phyloP scores from a whole-genome alignment of 2,797 vertebrate species.

The Pangasius mekongensis region DNA sequence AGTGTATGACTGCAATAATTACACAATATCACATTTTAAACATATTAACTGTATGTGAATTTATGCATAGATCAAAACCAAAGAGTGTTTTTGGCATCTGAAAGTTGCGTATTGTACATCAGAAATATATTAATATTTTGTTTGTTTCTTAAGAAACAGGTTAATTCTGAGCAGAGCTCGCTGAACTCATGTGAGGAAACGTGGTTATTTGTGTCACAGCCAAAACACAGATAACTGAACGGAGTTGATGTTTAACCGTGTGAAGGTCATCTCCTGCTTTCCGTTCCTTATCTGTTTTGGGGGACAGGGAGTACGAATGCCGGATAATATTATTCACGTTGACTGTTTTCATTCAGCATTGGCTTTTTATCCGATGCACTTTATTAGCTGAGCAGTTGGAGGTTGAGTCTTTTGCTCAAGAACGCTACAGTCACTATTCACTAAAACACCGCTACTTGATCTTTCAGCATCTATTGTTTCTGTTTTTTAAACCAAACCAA shows the following conservation, averaged over 20 bases:
- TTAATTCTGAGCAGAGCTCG: neutral
- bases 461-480: neutral
- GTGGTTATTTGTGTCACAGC: neutral
- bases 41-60: no score
- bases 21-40: no score
- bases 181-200: neutral
- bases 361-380: neutral
- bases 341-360: neutral
- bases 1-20: no score
- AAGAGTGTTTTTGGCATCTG: neutral
- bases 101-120: neutral
- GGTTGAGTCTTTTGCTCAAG: neutral
- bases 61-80: no score
- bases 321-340: neutral
- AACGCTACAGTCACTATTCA: neutral
- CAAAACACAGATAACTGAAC: conserved; percentile 6
- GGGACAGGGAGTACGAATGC: no score
- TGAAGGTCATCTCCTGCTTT: conserved; percentile 12
- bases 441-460: neutral
- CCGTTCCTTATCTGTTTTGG: conserved; percentile 5
- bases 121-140: neutral
- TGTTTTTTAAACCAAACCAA: neutral
- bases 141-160: neutral
- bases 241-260: conserved; percentile 12
- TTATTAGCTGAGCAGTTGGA: neutral